A percentile compares a stretch with the other conserved stretches of the same genome.
phyloP scores from a whole-genome alignment of 2,888 invertebrate species.

The Lutraria lutraria region DNA sequence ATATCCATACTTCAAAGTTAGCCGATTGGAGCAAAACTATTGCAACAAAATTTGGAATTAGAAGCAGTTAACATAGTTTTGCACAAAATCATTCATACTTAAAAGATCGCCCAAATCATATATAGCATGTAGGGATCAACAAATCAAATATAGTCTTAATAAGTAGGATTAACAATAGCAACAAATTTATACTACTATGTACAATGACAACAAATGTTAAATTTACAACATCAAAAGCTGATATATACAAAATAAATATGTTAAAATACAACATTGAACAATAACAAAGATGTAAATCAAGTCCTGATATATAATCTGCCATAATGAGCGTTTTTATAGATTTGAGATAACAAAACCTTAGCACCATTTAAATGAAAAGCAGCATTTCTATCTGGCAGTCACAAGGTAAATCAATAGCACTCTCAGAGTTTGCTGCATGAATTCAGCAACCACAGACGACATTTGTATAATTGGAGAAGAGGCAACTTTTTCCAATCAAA shows the following conservation, averaged over 20 bases:
- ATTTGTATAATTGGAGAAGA: no score
- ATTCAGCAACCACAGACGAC: neutral
- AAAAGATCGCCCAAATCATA: neutral
- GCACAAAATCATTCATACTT: no score
- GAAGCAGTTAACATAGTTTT: no score
- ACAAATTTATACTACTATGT: neutral
- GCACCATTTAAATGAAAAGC: neutral
- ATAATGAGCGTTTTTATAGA: neutral
- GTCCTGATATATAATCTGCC: neutral
- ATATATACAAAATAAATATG: neutral
- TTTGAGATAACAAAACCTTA: neutral
- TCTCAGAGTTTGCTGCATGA: neutral
- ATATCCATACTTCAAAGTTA: no score
- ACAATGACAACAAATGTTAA: constrained; percentile 17
- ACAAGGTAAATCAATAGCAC: neutral
- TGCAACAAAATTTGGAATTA: no score
- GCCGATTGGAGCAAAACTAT: no score
- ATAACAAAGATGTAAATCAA: neutral
- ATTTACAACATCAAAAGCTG: constrained; percentile 18
- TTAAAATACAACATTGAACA: neutral
- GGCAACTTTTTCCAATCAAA: no score
- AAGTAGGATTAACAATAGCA: neutral
- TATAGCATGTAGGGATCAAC: neutral
- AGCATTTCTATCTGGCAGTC: neutral
- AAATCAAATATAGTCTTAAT: neutral